Evolutionary conservation across 2,888 invertebrate species (phyloP).

Genomic region (Drosophila birchii): DNA sequence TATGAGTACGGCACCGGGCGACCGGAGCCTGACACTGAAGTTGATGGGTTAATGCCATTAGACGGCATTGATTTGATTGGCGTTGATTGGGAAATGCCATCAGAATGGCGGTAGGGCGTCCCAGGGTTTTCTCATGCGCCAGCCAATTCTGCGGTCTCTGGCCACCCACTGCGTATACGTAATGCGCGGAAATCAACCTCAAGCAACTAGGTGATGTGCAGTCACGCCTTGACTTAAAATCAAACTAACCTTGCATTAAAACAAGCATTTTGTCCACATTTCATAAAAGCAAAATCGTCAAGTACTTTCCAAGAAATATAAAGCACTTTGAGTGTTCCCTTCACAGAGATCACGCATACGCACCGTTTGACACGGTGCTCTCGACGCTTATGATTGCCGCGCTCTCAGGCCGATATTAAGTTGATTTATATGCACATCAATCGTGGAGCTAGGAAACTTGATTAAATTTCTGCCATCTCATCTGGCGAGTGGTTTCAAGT

Average conservation of each 20-base stretch:
- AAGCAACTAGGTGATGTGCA: not conserved
- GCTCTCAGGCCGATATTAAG: constrained; percentile 21
- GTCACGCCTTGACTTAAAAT: not conserved
- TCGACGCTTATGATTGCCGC: constrained; percentile 28
- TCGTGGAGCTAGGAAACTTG: constrained; percentile 32
- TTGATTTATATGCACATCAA: constrained; percentile 60
- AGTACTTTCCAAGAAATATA: not conserved
- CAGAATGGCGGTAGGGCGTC: constrained; percentile 42
- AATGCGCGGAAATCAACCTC: constrained; percentile 13
- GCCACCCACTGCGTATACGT: constrained; percentile 28
- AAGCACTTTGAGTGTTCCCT: not conserved
- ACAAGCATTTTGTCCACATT: not conserved
- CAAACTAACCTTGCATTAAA: not conserved
- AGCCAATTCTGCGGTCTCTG: constrained; percentile 3
- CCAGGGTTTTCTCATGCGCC: not conserved
- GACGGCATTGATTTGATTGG: constrained; percentile 82
- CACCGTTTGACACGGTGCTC: constrained; percentile 18
- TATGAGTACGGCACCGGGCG: constrained; percentile 24
- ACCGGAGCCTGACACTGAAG: constrained; percentile 56
- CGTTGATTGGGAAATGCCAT: constrained; percentile 81
- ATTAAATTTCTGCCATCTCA: constrained; percentile 28
- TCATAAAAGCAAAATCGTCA: not conserved
- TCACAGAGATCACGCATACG: constrained; percentile 45
- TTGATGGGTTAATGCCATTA: constrained; percentile 82
- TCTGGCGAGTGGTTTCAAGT: constrained; percentile 21